Evolutionary conservation across 2,797 vertebrate species (phyloP), one percentile per base, ranked within the genome.

Genomic region (Gorsachius magnificus): DNA sequence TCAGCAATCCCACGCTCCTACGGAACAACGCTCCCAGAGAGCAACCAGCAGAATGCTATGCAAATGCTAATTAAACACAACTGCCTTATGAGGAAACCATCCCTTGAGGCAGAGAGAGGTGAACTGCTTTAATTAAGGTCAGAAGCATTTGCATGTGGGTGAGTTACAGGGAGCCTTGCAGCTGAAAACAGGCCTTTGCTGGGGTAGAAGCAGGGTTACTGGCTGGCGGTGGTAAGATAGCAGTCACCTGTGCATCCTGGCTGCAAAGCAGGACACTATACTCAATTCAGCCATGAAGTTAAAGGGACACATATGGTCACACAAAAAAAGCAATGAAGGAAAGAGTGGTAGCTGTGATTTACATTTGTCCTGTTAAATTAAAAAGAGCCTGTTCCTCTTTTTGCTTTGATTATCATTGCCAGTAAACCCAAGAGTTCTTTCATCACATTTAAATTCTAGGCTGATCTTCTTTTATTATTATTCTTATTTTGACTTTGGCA

Each of bases 1-100:
- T 96, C 95, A 97, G 96, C 92, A 97, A 96, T 97, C 94, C 96
- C 96, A 96, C 90, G 96, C 94, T 94, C 94, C 92, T 95, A 87
- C 94, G 2, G 26, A 95, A 95, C 90, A 96, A 92, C 33, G 18
- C 87, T 95, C 93, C 96, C 90, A 76, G 95, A 96, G 82, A 96
- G 94, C 90, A 95, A 95, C 89, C 84, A 94, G 92, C 93, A 96
- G 95, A 97, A 96, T 86, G 90, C 94, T 94, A 96, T 97, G 90
- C 95, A 97, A 96, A 95, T 97, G 95, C 93, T 97, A 96, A 96
- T 97, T 96, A 97, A 97, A 96, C 87, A 97, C 95, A 96, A 96
- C 94, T 97, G 93, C 96, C 95, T 94, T 96, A 93, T 96, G 96
- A 93, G 87, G 89, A 96, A 97, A 96, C 95, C 91, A 96, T 94